Percentiles rank a stretch among this genome's conserved stretches.
Conservation (phyloP, 1,140 invertebrate genomes). For the Vanessa atalanta region DNA sequence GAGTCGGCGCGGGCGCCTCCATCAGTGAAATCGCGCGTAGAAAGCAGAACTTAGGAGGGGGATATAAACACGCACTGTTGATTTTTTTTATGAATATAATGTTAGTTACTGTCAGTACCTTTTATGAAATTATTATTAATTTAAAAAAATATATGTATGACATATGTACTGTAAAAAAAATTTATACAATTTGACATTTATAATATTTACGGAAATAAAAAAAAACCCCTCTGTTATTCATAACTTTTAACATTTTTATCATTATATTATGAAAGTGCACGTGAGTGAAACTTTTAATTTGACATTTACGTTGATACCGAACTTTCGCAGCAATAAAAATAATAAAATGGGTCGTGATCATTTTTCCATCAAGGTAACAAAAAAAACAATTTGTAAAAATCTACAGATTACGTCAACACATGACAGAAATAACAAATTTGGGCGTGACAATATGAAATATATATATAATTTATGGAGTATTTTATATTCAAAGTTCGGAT, state of each 20-base stretch:
- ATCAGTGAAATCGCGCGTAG: constrained; percentile 77
- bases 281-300: constrained; percentile 16
- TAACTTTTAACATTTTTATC: not conserved
- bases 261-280: not conserved
- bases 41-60: constrained; percentile 72
- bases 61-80: constrained; percentile 41
- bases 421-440: constrained; percentile 2
- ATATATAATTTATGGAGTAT: not conserved
- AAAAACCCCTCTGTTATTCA: not conserved
- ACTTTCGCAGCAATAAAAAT: not conserved
- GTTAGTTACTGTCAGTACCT: constrained; percentile 17
- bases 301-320: not conserved
- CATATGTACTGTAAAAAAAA: not conserved
- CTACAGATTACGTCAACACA: not conserved
- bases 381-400: not conserved
- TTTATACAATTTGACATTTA: too few relatives aligned
- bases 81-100: constrained; percentile 28
- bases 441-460: not conserved
- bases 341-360: not conserved
- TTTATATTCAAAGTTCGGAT: constrained; percentile 1
- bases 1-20: constrained; percentile 46
- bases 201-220: not conserved
- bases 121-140: not conserved
- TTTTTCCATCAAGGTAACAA: not conserved
- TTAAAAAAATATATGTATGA: too few relatives aligned